A percentile compares a stretch with the other conserved stretches of the same genome.
Conservation (phyloP, 2,113 vertebrate genomes). For the Pelodiscus sinensis region DNA sequence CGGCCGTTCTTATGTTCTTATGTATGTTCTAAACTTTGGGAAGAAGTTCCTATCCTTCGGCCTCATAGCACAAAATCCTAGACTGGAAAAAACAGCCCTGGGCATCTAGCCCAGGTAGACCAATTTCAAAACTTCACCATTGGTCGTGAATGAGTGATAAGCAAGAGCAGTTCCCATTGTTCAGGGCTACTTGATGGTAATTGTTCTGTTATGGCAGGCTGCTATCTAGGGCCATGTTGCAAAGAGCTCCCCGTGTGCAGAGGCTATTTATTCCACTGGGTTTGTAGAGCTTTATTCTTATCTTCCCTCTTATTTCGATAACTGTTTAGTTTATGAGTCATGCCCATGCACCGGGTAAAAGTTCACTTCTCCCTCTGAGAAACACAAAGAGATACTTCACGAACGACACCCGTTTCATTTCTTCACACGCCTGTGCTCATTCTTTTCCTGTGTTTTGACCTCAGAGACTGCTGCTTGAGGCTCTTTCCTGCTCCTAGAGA, state of each 20-base stretch:
- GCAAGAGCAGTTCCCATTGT: rapidly evolving
- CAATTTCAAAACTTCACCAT: not conserved
- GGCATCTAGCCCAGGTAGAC: not conserved
- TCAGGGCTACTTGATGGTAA: not conserved
- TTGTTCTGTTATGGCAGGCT: rapidly evolving
- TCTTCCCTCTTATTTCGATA: slow-evolving; percentile 18
- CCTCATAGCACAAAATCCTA: not conserved
- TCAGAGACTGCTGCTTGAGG: not conserved
- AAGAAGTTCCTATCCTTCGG: not conserved
- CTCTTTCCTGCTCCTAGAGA: not conserved
- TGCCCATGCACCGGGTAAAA: slow-evolving; percentile 38
- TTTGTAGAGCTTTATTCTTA: not conserved
- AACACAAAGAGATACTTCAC: slow-evolving; percentile 50
- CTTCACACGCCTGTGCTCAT: not conserved
- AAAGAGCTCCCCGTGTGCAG: not conserved
- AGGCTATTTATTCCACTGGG: not conserved
- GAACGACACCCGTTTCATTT: not conserved
- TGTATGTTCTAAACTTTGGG: too few relatives aligned
- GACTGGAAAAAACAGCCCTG: not conserved
- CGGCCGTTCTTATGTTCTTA: too few relatives aligned
- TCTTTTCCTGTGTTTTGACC: rapidly evolving
- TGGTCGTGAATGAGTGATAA: rapidly evolving
- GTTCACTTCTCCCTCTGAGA: slow-evolving; percentile 54
- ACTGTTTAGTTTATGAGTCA: slow-evolving; percentile 71
- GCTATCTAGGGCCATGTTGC: rapidly evolving